Evolutionary conservation across 2,888 invertebrate genomes (phyloP), one percentile per base, ranked within the genome.

Genomic region (Lepidocyrtoides sp.): DNA sequence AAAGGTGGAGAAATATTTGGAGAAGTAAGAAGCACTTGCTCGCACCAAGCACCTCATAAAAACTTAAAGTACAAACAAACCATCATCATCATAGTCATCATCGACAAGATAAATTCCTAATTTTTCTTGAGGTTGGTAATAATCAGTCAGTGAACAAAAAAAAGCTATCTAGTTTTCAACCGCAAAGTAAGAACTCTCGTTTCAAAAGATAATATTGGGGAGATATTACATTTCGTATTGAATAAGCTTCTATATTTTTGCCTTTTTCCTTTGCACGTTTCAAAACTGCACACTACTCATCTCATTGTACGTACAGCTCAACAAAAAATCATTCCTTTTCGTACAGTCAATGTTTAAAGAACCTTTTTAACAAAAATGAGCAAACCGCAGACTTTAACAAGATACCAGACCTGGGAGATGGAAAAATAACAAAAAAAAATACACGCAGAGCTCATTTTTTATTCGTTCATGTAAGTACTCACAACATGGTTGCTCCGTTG

Each of bases 61-160:
- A 84, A 44, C 26, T 51, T 51, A 23, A 75, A 63, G 26, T 90
- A 90, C 89, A 91, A 91, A 86, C 85, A 91, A 91, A 87, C 91
- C 82, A 87, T 91, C 86, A 86, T 79, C 86, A 86, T 79, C 57
- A 82, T 82, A 29, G 69, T 69, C 57, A 72, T 69, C 83, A 75
- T 90, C 86, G 75, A 91, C 82, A 91, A 91, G 87, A 91, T 87
- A 91, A 86, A 91, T 75, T 91, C 91, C 91, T 91, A 91, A 91
- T 91, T 91, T 84, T 90, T 82, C 91, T 91, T 87, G 91, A 87
- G 91, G 91, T 91, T 91, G 75, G 86, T 75, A 91, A 91, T 91
- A 86, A 91, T 91, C 91, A 91, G 91, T 79, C 81, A 91, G 82
- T 12, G 91, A 60, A 81, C 36, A 23, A 54, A 86, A 89, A 89